A percentile compares a stretch with the other conserved stretches of the same genome.
These are phyloP conservation scores for Sepiola atlantica DNA, from an alignment of 2,888 invertebrate genomes.

Conservation along the genomic window DNA sequence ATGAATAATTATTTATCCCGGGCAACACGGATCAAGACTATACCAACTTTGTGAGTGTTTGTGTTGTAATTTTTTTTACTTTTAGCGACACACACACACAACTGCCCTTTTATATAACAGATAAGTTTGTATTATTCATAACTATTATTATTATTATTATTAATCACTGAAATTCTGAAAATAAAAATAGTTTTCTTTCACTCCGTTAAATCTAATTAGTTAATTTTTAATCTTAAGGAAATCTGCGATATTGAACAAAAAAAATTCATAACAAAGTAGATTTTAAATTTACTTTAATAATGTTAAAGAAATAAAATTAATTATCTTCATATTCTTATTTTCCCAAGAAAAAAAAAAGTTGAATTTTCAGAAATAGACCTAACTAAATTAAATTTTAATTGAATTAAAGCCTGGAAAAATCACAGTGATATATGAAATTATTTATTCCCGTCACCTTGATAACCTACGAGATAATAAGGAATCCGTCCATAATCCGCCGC, in stretches of 20 bases:
- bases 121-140: no score
- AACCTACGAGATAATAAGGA: neutral
- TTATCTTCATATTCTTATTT: neutral
- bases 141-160: neutral
- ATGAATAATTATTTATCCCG: no score
- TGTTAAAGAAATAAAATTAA: neutral
- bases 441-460: neutral
- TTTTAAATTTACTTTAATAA: neutral
- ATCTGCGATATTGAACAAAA: neutral
- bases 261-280: neutral
- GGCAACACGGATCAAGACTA: no score
- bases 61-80: no score
- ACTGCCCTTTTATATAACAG: no score
- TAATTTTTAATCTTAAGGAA: conserved; percentile 10
- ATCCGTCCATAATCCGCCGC: neutral
- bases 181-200: neutral
- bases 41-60: no score
- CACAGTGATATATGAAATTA: neutral
- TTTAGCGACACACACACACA: no score
- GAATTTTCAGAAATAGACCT: neutral
- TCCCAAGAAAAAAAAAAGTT: neutral
- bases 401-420: neutral
- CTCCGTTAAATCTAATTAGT: neutral
- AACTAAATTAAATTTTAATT: conserved; percentile 32
- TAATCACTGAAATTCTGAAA: neutral